A percentile compares a stretch with the other conserved stretches of the same genome.
phyloP scores from a whole-genome alignment of 2,113 vertebrate genomes.

The Cichladusa arquata region DNA sequence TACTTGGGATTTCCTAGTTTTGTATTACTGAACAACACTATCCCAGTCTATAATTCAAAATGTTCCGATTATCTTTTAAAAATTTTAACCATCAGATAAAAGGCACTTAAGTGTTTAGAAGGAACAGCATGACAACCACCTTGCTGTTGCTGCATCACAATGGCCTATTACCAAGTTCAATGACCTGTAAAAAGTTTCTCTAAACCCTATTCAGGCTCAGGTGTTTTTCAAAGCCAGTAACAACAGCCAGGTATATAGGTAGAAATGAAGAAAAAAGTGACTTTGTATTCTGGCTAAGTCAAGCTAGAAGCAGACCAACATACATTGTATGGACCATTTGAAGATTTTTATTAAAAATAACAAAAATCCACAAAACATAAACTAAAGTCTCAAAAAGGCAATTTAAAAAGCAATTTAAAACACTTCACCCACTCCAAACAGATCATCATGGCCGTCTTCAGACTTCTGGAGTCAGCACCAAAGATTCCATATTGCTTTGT shows the following conservation, averaged over 20 bases:
- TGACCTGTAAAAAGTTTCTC: not conserved
- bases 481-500: not conserved
- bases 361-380: not conserved
- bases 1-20: not conserved
- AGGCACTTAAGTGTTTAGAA: not conserved
- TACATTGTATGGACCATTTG: rapidly evolving
- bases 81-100: not conserved
- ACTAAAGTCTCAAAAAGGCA: not conserved
- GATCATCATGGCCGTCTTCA: not conserved
- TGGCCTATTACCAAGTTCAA: not conserved
- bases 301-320: not conserved
- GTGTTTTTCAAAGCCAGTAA: not conserved
- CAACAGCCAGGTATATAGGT: rapidly evolving
- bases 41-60: not conserved
- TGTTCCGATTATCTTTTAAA: not conserved
- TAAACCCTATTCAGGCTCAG: not conserved
- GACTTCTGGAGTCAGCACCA: not conserved
- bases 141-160: rapidly evolving
- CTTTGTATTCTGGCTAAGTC: not conserved
- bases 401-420: not conserved
- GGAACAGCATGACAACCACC: not conserved
- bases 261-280: not conserved
- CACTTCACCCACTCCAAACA: not conserved
- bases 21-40: not conserved
- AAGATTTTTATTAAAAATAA: not conserved